Evolutionary conservation across 64 coral and sea anemone genomes (phyloP).

Genomic region (Montipora foliosa): DNA sequence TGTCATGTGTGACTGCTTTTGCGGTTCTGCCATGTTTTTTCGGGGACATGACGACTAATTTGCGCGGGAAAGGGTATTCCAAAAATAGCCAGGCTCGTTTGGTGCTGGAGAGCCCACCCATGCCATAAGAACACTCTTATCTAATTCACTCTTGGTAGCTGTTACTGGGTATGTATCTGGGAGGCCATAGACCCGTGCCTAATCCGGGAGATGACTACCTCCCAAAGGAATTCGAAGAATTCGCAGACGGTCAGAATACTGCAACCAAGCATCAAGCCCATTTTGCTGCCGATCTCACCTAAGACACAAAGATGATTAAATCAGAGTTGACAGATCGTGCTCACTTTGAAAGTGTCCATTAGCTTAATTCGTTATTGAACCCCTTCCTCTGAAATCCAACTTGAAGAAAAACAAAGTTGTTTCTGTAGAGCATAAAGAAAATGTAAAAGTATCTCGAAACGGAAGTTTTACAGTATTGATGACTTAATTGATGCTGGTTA

Average conservation of each 20-base stretch:
- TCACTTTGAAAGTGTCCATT: neutral
- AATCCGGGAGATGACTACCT: neutral
- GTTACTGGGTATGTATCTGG: neutral
- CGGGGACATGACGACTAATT: no score
- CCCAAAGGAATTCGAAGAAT: slow-evolving; percentile 11
- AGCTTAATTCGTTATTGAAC: neutral
- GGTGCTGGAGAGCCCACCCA: no score
- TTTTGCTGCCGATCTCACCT: slow-evolving; percentile 32
- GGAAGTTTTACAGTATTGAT: neutral
- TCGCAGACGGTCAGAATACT: slow-evolving; percentile 27
- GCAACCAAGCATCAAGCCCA: slow-evolving; percentile 42
- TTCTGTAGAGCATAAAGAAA: neutral
- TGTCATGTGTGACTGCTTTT: no score
- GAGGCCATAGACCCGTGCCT: neutral
- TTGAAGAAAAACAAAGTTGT: slow-evolving; percentile 38
- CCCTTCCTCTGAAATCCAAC: neutral
- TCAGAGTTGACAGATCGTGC: neutral
- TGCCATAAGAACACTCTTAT: no score
- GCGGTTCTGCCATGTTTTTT: no score
- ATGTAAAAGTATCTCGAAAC: neutral
- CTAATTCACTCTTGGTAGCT: neutral
- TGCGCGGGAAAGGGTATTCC: no score
- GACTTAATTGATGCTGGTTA: no score
- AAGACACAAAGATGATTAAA: neutral
- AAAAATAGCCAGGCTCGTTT: no score